Evolutionary conservation across 2,888 invertebrate genomes (phyloP).

Genomic region (Orthonevra nobilis): DNA sequence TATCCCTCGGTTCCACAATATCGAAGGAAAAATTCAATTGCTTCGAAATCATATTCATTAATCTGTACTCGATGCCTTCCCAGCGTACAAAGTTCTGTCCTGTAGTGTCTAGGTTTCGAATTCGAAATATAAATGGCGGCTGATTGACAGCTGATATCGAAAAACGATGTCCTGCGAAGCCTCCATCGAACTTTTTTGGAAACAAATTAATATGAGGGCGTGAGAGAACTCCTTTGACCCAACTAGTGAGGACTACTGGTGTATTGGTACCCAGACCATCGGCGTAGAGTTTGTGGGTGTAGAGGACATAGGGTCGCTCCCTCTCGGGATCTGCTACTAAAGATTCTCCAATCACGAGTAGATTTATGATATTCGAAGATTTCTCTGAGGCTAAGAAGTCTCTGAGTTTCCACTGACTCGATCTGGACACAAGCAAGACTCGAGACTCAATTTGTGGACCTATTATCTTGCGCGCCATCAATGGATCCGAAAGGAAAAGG

Average conservation of each 20-base stretch:
- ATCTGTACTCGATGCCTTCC: conserved; percentile 89
- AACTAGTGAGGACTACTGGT: conserved; percentile 86
- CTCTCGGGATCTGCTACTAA: conserved; percentile 81
- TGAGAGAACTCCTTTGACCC: conserved; percentile 85
- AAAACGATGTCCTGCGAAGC: conserved; percentile 89
- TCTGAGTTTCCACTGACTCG: conserved; percentile 88
- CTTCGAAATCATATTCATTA: conserved; percentile 83
- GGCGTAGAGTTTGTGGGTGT: conserved; percentile 87
- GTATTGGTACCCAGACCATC: conserved; percentile 88
- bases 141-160: conserved; percentile 85
- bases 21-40: conserved; percentile 88
- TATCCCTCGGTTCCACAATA: conserved; percentile 83
- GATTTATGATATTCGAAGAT: conserved; percentile 86
- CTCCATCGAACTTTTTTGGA: conserved; percentile 84
- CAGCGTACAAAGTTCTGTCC: conserved; percentile 75
- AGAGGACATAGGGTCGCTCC: conserved; percentile 86
- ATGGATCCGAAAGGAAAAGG: conserved; percentile 85
- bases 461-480: conserved; percentile 82
- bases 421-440: conserved; percentile 85
- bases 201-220: conserved; percentile 84
- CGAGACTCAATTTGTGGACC: conserved; percentile 84
- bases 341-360: conserved; percentile 86
- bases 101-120: conserved; percentile 73
- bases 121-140: conserved; percentile 86
- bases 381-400: conserved; percentile 84